Evolutionary conservation across 2,888 invertebrate genomes (phyloP), one percentile per base, ranked within the genome.

Genomic region (Gymnosoma rotundatum): DNA sequence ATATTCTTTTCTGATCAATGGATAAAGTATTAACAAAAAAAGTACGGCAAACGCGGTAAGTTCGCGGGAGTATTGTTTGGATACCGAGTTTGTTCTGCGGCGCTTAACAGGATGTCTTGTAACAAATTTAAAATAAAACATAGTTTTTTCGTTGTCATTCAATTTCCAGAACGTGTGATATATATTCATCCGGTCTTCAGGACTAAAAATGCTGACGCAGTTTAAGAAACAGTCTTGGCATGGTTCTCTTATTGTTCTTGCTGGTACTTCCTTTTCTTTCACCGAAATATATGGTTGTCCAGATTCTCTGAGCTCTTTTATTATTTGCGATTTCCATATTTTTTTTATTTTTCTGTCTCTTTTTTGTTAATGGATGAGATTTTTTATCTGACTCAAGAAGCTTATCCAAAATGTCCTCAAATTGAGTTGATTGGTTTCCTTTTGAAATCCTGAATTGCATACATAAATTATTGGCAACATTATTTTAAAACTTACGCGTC

Each of bases 1-100:
- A 45, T 20, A 63, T 63, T 20, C 63, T 42, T 45, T 63, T 63
- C 45, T 63, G 42, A 63, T 63, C 2, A 32, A 63, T 63, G 42
- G 18, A 45, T 20, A 63, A 32, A 18, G 63, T 63, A 21, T 63
- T 63, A 2, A 63, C 18, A 45, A 63, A 63, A 63, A 63, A 61
- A 32, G 45, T 63, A 42, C 63, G 10, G 21, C 63, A 63, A 20
- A 63, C 63, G 14, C 45, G 42, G n/a, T 63, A 63, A 21, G 4
- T 45, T 25, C 25, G 42, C 3, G n/a, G n/a, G 45, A 45, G 61
- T 38, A 45, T 63, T 63, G 63, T 18, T 45, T 45, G 42, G 20
- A n/a, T 10, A n/a, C 38, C 38, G 61, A 63, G 4, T 12, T 45
- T 63, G 36, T 32, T 45, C 20, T 63, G 45, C 63, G 42, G n/a